Evolutionary conservation across 1,140 invertebrate species (phyloP).

Genomic region (Grapholita molesta): DNA sequence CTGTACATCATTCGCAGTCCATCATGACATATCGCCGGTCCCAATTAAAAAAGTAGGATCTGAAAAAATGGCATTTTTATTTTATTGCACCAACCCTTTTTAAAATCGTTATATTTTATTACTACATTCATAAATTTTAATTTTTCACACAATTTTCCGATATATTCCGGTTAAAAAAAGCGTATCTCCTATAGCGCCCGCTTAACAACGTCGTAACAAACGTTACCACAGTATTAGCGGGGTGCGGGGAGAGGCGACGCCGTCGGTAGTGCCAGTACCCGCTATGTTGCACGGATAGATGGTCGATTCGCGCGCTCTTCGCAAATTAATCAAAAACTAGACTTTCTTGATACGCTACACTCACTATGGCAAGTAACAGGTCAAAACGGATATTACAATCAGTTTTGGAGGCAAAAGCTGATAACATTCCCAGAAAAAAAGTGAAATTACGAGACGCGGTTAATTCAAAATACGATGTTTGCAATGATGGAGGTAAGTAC

Average conservation of each 20-base stretch:
- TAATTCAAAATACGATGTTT: no score
- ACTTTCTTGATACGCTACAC: background rate
- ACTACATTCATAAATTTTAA: background rate
- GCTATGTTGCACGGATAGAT: background rate
- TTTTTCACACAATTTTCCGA: background rate
- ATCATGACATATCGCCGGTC: background rate
- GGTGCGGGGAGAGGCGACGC: background rate
- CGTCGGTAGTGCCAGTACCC: background rate
- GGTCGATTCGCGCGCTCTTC: background rate
- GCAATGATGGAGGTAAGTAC: no score
- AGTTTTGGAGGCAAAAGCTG: background rate
- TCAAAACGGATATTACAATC: background rate
- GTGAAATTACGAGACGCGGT: no score
- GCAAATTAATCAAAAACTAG: no score
- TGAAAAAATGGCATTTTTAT: background rate
- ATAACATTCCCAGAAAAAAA: no score
- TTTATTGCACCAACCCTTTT: background rate
- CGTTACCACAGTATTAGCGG: background rate
- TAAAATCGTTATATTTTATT: background rate
- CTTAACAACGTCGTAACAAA: background rate
- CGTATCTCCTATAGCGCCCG: background rate
- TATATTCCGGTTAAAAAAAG: background rate
- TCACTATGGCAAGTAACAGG: background rate
- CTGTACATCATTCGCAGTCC: no score
- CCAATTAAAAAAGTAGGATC: background rate